Evolutionary conservation across 2,113 vertebrate species (phyloP), one percentile per base, ranked within the genome.

Genomic region (Grus americana): DNA sequence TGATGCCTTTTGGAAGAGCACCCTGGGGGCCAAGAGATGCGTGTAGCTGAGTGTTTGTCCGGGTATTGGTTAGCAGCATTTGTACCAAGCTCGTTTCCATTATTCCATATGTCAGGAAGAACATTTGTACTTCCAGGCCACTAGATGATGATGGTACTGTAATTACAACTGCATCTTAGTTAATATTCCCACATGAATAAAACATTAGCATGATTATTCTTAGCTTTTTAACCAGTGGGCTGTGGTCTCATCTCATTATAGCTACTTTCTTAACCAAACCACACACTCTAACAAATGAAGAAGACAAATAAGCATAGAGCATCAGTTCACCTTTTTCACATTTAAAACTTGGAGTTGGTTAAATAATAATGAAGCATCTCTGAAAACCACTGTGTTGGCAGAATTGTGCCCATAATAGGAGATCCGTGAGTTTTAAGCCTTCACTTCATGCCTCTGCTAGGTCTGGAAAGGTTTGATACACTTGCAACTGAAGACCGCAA

Each of bases 91-190:
- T 27, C 26, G 20, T 75, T 96, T 90, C 92, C 90, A 92, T 91
- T 94, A 96, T 95, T 91, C 95, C 97, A 94, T 73, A 85, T 93
- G 96, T 95, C 80, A 76, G 84, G 91, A 95, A 78, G 86, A 91
- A 91, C 95, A 74, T 95, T 95, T 97, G 86, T 67, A 14, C 86
- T 94, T 94, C 78, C 89, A 97, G 94, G 86, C 91, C 95, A 32
- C 92, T 91, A 92, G 89, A 96, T 97, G 97, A 93, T 97, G 95
- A 82, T 86, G 92, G 86, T 84, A 95, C 91, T 92, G 75, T 95
- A 95, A 97, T 96, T 96, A 95, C 86, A 96, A 88, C 89, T 88
- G 80, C 74, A 92, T 92, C 91, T 96, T 93, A 93, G 96, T 97
- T 93, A 95, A 82, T 92, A 94, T 87, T 91, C 91, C 94, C 92